Percentiles rank a stretch among this genome's conserved stretches.
These are phyloP conservation scores for Rhincodon typus DNA, from an alignment of 2,797 vertebrate genomes.

Conservation along the genomic window DNA sequence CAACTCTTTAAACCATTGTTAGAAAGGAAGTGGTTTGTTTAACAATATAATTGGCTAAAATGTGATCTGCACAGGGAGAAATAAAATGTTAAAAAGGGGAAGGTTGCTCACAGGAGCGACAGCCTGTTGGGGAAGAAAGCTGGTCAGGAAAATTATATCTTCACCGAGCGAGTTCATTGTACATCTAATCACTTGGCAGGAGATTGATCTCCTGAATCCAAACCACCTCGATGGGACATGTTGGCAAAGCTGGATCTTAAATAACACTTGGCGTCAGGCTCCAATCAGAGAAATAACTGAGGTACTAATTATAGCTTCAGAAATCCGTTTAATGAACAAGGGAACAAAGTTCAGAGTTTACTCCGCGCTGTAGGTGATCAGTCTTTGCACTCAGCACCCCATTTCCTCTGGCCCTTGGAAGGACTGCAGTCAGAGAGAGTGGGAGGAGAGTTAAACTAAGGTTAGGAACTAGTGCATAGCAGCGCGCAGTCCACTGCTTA, in stretches of 20 bases:
- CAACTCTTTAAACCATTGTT: neutral
- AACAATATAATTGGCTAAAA: neutral
- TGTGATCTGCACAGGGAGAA: neutral
- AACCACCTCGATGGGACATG: neutral
- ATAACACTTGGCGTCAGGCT: neutral
- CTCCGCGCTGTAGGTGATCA: neutral
- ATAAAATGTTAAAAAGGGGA: neutral
- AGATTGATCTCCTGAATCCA: neutral
- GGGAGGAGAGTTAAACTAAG: constrained; percentile 31
- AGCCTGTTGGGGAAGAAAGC: neutral
- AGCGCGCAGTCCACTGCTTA: neutral
- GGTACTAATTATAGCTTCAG: constrained; percentile 28
- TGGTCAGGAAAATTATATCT: neutral
- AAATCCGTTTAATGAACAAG: constrained; percentile 22
- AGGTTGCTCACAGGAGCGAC: neutral
- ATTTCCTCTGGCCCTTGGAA: neutral
- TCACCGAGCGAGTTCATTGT: neutral
- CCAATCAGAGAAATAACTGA: constrained; percentile 14
- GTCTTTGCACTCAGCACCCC: constrained; percentile 4
- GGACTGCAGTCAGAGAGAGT: neutral
- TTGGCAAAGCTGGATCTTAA: constrained; percentile 21
- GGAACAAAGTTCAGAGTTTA: neutral
- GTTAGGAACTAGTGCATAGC: constrained; percentile 28
- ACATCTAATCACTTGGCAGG: constrained; percentile 1
- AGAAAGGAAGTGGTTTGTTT: neutral